Percentiles rank a stretch among this genome's conserved stretches.
Evolutionary conservation across 2,797 vertebrate species (phyloP).

Genomic region (Scolopax bukidnonensis): DNA sequence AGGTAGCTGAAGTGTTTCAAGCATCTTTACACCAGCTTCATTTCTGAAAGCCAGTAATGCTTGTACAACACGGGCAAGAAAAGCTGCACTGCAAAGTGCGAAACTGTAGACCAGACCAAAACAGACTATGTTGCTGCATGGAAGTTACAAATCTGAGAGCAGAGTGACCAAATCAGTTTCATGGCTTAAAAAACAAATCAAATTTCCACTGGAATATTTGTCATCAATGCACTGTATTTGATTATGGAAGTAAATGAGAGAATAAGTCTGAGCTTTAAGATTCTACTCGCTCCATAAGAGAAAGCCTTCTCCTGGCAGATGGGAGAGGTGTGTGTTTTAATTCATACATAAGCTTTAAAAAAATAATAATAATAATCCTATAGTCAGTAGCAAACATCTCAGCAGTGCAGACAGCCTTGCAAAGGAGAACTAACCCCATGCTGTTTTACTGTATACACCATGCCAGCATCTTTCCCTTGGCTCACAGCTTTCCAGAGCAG

Average conservation of each 20-base stretch:
- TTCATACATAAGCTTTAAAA: slow-evolving; percentile 39
- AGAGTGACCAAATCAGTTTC: slow-evolving; percentile 23
- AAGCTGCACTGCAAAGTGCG: slow-evolving; percentile 45
- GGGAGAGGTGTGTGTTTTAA: slow-evolving; percentile 47
- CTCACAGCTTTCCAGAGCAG: slow-evolving; percentile 58
- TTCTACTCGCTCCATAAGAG: slow-evolving; percentile 23
- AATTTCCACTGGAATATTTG: slow-evolving; percentile 31
- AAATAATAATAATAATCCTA: slow-evolving; percentile 32
- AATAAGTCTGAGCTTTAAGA: slow-evolving; percentile 42
- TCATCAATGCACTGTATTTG: slow-evolving; percentile 28
- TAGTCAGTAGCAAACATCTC: slow-evolving; percentile 62
- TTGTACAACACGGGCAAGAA: slow-evolving; percentile 17
- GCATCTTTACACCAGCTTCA: slow-evolving; percentile 2
- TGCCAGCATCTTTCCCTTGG: slow-evolving; percentile 67
- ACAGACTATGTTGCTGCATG: slow-evolving; percentile 4
- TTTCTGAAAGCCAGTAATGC: slow-evolving; percentile 1
- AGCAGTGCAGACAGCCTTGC: slow-evolving; percentile 71
- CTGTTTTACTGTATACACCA: slow-evolving; percentile 68
- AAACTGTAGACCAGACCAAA: slow-evolving; percentile 36
- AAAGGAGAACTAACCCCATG: slow-evolving; percentile 67
- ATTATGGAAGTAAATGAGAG: slow-evolving; percentile 34
- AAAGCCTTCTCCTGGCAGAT: slow-evolving; percentile 57
- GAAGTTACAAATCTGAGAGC: slow-evolving; percentile 14
- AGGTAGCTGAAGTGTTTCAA: slow-evolving; percentile 28
- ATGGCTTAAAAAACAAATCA: slow-evolving; percentile 14